Conservation (phyloP, 2,113 vertebrate genomes). For the Neotoma lepida region DNA sequence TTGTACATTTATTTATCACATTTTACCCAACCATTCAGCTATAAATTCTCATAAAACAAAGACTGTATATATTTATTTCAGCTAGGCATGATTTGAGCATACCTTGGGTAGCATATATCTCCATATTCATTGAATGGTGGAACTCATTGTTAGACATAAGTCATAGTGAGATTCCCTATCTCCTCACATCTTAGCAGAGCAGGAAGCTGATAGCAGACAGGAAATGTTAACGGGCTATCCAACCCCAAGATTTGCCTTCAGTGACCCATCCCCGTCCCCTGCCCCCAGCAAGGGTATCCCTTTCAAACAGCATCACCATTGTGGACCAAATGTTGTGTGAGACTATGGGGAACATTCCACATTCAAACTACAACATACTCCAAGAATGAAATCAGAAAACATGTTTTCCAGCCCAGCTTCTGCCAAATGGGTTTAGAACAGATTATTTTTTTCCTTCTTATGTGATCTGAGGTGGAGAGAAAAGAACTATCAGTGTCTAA, state of each 20-base stretch:
- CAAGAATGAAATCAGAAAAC: not conserved
- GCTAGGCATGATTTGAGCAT: not conserved
- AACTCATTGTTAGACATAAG: not conserved
- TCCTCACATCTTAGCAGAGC: not conserved
- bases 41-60: not conserved
- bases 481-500: not conserved
- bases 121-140: not conserved
- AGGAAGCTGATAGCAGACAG: not conserved
- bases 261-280: not conserved
- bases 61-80: not conserved
- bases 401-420: not conserved
- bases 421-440: not conserved
- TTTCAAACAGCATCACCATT: not conserved
- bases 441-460: not conserved
- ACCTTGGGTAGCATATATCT: not conserved
- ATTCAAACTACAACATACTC: not conserved
- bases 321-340: not conserved
- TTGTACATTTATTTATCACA: not conserved
- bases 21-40: not conserved
- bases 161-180: not conserved
- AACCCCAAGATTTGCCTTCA: not conserved
- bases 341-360: not conserved
- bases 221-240: not conserved
- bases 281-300: rapidly evolving
- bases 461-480: not conserved